Evolutionary conservation across 1,140 invertebrate species (phyloP).

Genomic region (Temnothorax curvispinosus): DNA sequence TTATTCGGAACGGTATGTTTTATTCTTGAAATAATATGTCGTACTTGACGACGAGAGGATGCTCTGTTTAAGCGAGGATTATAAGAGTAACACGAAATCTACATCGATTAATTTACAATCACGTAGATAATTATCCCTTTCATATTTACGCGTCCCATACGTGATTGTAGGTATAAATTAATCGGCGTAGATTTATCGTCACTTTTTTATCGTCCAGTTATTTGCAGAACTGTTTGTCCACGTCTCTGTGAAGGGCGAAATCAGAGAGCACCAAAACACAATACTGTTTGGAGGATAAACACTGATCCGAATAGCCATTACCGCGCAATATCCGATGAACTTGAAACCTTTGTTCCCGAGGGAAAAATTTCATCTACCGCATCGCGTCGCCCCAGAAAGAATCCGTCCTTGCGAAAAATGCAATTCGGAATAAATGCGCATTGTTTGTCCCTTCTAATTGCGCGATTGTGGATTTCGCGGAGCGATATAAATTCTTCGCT

Average conservation of each 20-base stretch:
- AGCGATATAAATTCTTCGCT: not conserved
- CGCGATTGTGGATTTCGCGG: not conserved
- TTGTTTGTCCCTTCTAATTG: slow-evolving; percentile 17
- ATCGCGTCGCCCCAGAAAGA: not conserved
- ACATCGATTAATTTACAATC: slow-evolving; percentile 1
- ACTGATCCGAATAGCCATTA: not conserved
- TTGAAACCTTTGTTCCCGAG: not conserved
- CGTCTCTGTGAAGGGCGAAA: not conserved
- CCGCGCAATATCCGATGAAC: slow-evolving; percentile 1
- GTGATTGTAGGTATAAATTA: not conserved
- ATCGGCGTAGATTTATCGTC: not conserved
- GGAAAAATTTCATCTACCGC: not conserved
- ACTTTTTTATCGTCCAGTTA: not conserved
- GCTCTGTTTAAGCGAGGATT: not conserved
- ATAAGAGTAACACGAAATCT: not conserved
- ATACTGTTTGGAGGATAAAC: slow-evolving; percentile 22
- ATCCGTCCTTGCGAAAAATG: not conserved
- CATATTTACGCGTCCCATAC: not conserved
- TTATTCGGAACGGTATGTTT: not conserved
- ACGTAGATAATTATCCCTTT: not conserved
- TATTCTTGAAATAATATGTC: not conserved
- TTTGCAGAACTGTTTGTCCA: not conserved
- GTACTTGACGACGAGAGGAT: not conserved
- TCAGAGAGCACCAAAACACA: not conserved
- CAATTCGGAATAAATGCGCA: not conserved